Evolutionary conservation across 2,888 invertebrate genomes (phyloP), one percentile per base, ranked within the genome.

Genomic region (Helicoverpa assulta): DNA sequence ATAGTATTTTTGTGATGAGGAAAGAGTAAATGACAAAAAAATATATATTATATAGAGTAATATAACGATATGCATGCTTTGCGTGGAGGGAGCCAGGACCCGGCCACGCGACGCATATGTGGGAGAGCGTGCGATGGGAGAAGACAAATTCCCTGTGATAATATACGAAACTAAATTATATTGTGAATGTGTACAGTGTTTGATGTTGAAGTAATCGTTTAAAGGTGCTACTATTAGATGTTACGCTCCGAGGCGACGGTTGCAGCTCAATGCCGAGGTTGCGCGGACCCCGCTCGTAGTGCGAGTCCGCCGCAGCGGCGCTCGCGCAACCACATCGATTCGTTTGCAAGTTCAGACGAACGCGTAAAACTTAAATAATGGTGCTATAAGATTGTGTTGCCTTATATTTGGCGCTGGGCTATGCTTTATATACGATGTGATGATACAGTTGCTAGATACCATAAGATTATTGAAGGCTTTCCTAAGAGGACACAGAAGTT

Each of bases 21-120:
- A 92, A 92, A 92, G 92, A 89, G 91, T 92, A 92, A 94, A 93
- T 93, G 93, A 93, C 91, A 92, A 94, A 94, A 93, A 94, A 90
- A 92, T 80, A 86, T 82, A 86, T 86, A 86, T 85, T 85, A 82
- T 80, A 67, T 77, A 80, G 80, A 76, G 82, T 80, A 71, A 67
- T 78, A 78, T 82, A 73, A 64, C 77, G 80, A 83, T 79, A 80
- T 80, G 80, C 68, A 74, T 78, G 86, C 80, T 78, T 85, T 82
- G 76, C 70, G 73, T 63, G 73, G 73, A 65, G 65, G 81, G 78
- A 56, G 84, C 82, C 82, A 70, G 85, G 82, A 76, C 70, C 70
- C 68, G 56, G 64, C 62, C 80, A 68, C 74, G 78, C 51, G 33
- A 80, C 81, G 37, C 56, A 64, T 71, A 71, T 74, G 82, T 69